Percentiles rank a stretch among this genome's conserved stretches.
Conservation (phyloP, 53 echinoderm and acorn worm genomes). For the Luidia sarsii region DNA sequence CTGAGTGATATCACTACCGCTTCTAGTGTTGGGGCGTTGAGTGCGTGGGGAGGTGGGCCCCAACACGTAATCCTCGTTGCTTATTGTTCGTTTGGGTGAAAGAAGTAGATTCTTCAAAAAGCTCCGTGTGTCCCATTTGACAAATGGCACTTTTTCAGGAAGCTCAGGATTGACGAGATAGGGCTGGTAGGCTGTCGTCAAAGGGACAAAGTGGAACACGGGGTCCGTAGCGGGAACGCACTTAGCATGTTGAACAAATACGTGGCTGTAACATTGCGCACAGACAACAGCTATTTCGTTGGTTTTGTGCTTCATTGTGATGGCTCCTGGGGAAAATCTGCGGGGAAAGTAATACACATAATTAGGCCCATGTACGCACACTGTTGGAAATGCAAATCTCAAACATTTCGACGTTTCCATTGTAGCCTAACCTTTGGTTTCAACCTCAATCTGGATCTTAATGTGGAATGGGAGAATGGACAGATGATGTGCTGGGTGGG, state of each 20-base stretch:
- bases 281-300: slow-evolving; percentile 68
- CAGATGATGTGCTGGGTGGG: too few species aligned
- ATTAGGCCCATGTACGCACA: too few species aligned
- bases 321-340: slow-evolving; percentile 41
- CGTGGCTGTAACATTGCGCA: slow-evolving; percentile 75
- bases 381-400: too few species aligned
- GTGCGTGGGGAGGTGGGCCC: slow-evolving; percentile 15
- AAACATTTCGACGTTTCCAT: too few species aligned
- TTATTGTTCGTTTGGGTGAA: slow-evolving; percentile 30
- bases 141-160: slow-evolving; percentile 41
- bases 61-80: slow-evolving; percentile 46
- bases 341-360: not conserved
- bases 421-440: too few species aligned
- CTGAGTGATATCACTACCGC: slow-evolving; percentile 30
- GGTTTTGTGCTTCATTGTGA: slow-evolving; percentile 38
- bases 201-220: slow-evolving; percentile 69
- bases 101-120: slow-evolving; percentile 49
- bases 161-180: slow-evolving; percentile 62
- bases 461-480: too few species aligned
- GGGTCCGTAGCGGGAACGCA: slow-evolving; percentile 62
- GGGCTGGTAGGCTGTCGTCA: slow-evolving; percentile 71
- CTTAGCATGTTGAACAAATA: slow-evolving; percentile 73
- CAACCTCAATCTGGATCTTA: too few species aligned
- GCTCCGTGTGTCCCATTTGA: slow-evolving; percentile 52
- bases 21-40: not conserved